A percentile compares a stretch with the other conserved stretches of the same genome.
Evolutionary conservation across 2,888 invertebrate genomes (phyloP).

Genomic region (Nomada ferruginata): DNA sequence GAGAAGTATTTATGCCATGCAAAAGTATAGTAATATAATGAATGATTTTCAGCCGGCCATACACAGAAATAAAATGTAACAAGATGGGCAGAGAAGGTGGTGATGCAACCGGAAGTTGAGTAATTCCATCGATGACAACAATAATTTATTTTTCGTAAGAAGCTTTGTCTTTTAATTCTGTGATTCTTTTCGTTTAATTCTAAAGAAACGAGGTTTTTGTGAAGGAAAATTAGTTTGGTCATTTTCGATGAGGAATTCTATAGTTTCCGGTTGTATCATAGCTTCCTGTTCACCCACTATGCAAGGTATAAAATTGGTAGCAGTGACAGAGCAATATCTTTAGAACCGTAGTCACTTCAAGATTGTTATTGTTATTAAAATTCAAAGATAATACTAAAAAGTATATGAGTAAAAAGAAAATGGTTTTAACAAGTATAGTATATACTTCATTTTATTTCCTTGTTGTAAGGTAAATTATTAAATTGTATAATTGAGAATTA

Average conservation of each 20-base stretch:
- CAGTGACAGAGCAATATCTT: conserved; percentile 2
- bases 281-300: conserved; percentile 18
- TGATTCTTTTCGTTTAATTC: background rate
- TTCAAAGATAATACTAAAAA: too few relatives aligned
- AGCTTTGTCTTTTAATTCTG: too few relatives aligned
- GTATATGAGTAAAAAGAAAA: too few relatives aligned
- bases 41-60: conserved; percentile 43
- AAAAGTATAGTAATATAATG: conserved; percentile 29
- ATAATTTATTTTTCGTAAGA: background rate
- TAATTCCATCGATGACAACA: background rate
- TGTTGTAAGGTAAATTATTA: too few relatives aligned
- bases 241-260: background rate
- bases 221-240: background rate
- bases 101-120: background rate
- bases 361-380: background rate
- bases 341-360: background rate
- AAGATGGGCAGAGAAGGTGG: background rate
- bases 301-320: conserved; percentile 23
- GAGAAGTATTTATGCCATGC: conserved; percentile 48
- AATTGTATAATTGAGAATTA: too few relatives aligned
- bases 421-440: too few relatives aligned
- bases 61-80: conserved; percentile 28
- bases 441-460: too few relatives aligned
- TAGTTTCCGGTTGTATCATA: background rate
- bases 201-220: background rate